These are phyloP conservation scores for Epinotia demarniana DNA, from an alignment of 2,888 invertebrate species.

Conservation along the genomic window DNA sequence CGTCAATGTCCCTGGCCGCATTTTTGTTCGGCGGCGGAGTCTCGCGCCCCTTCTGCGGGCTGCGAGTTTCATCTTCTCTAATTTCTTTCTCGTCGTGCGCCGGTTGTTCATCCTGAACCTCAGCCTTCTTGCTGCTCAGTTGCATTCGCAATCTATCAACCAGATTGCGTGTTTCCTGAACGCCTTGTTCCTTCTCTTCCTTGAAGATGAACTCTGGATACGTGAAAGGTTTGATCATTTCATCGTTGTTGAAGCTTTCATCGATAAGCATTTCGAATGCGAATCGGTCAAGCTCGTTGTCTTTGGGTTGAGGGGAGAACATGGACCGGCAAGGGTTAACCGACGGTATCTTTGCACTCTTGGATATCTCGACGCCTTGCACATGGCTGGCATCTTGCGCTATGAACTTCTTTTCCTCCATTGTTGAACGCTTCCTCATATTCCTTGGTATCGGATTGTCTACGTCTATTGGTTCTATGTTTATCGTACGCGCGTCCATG, in stretches of 20 bases:
- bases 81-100: conserved; percentile 60
- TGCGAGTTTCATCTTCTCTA: conserved; percentile 57
- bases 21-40: conserved; percentile 53
- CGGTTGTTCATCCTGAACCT: conserved; percentile 70
- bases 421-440: conserved; percentile 65
- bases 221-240: conserved; percentile 87
- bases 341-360: conserved; percentile 80
- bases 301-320: conserved; percentile 89
- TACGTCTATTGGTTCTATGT: conserved; percentile 68
- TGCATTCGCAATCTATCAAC: conserved; percentile 93
- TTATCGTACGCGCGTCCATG: conserved; percentile 77
- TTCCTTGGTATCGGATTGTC: conserved; percentile 65
- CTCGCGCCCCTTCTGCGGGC: conserved; percentile 59
- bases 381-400: conserved; percentile 75
- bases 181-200: conserved; percentile 91
- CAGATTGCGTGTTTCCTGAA: conserved; percentile 92
- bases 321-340: conserved; percentile 84
- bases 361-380: conserved; percentile 79
- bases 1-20: conserved; percentile 52
- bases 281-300: conserved; percentile 81
- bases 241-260: conserved; percentile 87
- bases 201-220: conserved; percentile 88
- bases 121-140: conserved; percentile 87
- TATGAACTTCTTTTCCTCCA: conserved; percentile 76
- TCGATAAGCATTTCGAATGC: conserved; percentile 87